Evolutionary conservation across 1,140 invertebrate species (phyloP), one percentile per base, ranked within the genome.

Genomic region (Trachymyrmex cornetzi): DNA sequence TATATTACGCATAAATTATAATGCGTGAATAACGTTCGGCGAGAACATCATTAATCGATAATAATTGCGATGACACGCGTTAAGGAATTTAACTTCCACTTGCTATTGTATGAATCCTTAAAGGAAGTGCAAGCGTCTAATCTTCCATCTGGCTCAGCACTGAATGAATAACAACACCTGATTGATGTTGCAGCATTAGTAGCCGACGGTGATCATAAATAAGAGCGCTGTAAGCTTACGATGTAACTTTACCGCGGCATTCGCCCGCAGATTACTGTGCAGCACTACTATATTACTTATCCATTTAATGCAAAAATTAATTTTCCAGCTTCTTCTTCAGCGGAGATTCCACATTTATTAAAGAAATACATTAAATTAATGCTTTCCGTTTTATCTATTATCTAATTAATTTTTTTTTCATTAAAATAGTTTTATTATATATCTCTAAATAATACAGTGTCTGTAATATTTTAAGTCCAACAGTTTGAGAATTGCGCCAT

Each of bases 141-240:
- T 84, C 80, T 74, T 59, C 69, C 69, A 84, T 30, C 80, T 84
- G 80, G 69, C 55, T 67, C 55, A 57, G 77, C 64, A 34, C 16
- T 38, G 53, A 82, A 38, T 72, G 67, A 82, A 71, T 61, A 84
- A 84, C 79, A 82, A 59, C 55, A 34, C 7, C 71, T 84, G 80
- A 84, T 74, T 84, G 80, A 84, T 84, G 80, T 48, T 74, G 27
- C 55, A 14, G 38, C 80, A 74, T 84, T 74, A 74, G 44, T 48
- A 50, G 55, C 24, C 38, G 80, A 84, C 69, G 80, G 38, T 84
- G 69, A 74, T 74, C 80, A 61, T 84, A 84, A 84, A 84, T 84
- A 75, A 84, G 24, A 81, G 50, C 64, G 16, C 19, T 38, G 64
- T 71, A 48, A 84, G 69, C 80, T 84, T 84, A 84, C 80, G 66